A percentile compares a stretch with the other conserved stretches of the same genome.
These are phyloP conservation scores for Ectobius pallidus DNA, from an alignment of 2,888 invertebrate genomes.

Conservation along the genomic window DNA sequence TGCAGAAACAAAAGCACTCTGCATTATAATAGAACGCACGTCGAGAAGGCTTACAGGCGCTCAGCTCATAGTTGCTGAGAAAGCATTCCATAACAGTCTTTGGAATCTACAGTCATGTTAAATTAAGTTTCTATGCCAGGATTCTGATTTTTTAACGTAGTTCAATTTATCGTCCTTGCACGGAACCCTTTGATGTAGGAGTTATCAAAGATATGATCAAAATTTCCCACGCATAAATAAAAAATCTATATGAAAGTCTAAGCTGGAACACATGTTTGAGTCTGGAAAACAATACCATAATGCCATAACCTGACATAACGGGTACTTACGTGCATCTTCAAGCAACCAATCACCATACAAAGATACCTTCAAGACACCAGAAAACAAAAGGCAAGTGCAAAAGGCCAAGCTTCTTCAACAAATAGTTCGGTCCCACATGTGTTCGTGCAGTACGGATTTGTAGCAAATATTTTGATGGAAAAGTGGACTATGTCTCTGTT, in stretches of 20 bases:
- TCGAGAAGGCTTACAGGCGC: no score
- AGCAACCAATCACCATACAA: constrained; percentile 18
- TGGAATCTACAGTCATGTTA: no score
- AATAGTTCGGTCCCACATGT: constrained; percentile 10
- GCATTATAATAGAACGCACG: no score
- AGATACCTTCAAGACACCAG: background rate
- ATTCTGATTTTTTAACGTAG: no score
- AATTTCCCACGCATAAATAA: background rate
- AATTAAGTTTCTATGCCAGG: no score
- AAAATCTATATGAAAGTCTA: constrained; percentile 2
- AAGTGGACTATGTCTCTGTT: background rate
- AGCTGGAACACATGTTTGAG: constrained; percentile 8
- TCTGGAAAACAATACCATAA: background rate
- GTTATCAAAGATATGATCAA: background rate
- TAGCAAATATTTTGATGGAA: background rate
- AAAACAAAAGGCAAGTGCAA: constrained; percentile 4
- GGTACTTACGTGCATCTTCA: background rate
- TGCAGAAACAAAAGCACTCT: no score
- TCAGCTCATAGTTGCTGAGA: no score
- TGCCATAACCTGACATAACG: background rate
- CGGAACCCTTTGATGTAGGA: background rate
- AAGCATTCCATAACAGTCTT: no score
- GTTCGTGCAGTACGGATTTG: constrained; percentile 1
- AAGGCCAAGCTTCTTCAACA: background rate
- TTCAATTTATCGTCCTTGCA: no score